phyloP scores from a whole-genome alignment of 2,113 vertebrate genomes.

The Rattus norvegicus region GRCr8 NC_086026.1:79495001-79495500 shows the following conservation, averaged over 20 bases:
- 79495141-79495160: neutral
- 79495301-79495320: neutral
- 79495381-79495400: neutral
- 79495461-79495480: neutral
- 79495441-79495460: neutral
- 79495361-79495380: neutral
- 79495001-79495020: neutral
- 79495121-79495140: conserved; percentile 51
- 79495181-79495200: neutral
- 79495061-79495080: neutral
- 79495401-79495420: neutral
- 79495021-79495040: neutral
- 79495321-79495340: neutral
- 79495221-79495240: neutral
- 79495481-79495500: neutral
- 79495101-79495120: neutral
- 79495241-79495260: neutral
- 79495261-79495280: neutral
- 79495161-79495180: neutral
- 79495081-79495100: conserved; percentile 1
- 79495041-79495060: neutral
- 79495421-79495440: too few species aligned
- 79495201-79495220: neutral
- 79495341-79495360: neutral
- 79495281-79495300: neutral